Conservation (phyloP, 2,888 invertebrate species). For the Aproaerema taeniolella region DNA sequence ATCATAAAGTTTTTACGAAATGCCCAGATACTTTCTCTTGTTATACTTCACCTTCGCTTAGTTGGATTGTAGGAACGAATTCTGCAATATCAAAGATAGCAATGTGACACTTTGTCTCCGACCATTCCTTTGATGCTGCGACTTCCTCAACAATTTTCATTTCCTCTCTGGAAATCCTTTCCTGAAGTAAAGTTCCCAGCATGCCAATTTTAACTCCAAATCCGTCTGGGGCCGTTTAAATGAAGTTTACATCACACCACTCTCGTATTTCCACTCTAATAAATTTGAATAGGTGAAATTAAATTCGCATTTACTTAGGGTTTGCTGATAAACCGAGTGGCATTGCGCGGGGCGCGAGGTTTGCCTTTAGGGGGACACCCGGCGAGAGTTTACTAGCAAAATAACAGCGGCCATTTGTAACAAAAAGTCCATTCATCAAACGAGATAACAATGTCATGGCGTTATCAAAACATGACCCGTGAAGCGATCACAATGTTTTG, state of each 20-base stretch:
- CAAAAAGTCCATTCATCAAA: constrained; percentile 74
- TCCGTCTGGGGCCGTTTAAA: constrained; percentile 32
- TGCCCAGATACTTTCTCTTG: too few relatives aligned
- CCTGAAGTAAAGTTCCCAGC: constrained; percentile 39
- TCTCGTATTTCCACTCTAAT: constrained; percentile 25
- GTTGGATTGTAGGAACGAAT: too few relatives aligned
- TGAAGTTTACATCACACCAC: constrained; percentile 35
- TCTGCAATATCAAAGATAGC: constrained; percentile 37
- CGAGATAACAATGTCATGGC: constrained; percentile 69
- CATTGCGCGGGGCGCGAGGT: background rate
- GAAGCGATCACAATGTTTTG: constrained; percentile 68
- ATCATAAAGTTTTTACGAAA: too few relatives aligned
- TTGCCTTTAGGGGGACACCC: background rate
- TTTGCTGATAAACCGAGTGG: constrained; percentile 3
- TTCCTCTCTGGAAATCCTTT: constrained; percentile 50
- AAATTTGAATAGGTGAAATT: constrained; percentile 7
- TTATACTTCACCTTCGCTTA: too few relatives aligned
- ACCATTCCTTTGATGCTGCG: constrained; percentile 47
- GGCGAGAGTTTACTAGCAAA: constrained; percentile 52
- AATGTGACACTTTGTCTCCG: constrained; percentile 47
- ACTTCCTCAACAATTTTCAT: constrained; percentile 65
- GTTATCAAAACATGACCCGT: constrained; percentile 71
- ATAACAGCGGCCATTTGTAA: constrained; percentile 69
- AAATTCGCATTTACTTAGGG: constrained; percentile 1
- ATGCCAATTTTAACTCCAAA: constrained; percentile 48